phyloP scores from a whole-genome alignment of 2,113 vertebrate genomes.

The Megaceryle torquata region DNA sequence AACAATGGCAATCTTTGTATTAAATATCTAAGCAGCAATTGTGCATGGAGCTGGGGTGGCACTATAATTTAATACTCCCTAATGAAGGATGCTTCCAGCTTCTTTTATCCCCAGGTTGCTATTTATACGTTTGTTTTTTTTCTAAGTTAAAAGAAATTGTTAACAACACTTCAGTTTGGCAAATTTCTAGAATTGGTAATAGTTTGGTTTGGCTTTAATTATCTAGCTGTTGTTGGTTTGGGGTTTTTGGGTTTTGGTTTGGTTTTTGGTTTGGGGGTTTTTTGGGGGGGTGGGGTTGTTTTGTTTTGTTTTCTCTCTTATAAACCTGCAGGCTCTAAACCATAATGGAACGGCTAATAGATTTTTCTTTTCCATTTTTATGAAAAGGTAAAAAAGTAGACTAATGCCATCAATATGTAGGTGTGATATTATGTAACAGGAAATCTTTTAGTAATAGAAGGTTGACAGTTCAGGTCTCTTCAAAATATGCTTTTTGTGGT shows the following conservation, averaged over 20 bases:
- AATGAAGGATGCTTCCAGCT: background rate
- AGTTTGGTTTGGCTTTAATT: background rate
- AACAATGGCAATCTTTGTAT: conserved; percentile 33
- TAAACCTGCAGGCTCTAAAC: background rate
- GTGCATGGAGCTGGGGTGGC: conserved; percentile 4
- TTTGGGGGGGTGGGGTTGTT: too few species aligned
- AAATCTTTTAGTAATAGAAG: background rate
- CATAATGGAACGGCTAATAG: background rate
- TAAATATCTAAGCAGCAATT: conserved; percentile 20
- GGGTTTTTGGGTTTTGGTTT: background rate
- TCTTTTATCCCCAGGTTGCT: background rate
- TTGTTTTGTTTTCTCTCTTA: background rate
- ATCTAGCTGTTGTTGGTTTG: background rate
- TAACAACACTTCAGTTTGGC: background rate
- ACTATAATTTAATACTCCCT: conserved; percentile 9
- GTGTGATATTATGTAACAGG: background rate
- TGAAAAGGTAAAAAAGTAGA: background rate
- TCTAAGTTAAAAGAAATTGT: background rate
- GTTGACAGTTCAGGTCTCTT: background rate
- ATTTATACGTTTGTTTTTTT: background rate
- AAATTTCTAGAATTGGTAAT: background rate
- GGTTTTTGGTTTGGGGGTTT: too few species aligned
- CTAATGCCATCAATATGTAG: background rate
- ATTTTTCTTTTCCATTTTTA: background rate
- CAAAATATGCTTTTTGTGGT: background rate